Percentiles rank a stretch among this genome's conserved stretches.
These are phyloP conservation scores for Eolophus roseicapilla DNA, from an alignment of 2,113 vertebrate genomes.

Conservation along the genomic window DNA sequence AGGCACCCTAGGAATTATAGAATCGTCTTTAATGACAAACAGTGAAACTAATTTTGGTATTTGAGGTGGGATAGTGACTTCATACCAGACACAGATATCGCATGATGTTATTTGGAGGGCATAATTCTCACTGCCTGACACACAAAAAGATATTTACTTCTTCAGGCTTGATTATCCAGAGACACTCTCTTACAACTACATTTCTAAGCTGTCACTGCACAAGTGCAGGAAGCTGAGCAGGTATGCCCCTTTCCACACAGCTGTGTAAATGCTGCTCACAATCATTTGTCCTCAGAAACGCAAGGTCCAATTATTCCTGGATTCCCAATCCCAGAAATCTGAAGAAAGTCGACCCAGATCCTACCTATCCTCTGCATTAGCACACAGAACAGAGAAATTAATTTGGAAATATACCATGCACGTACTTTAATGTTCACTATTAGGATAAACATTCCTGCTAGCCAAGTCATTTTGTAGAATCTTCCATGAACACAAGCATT, in stretches of 20 bases:
- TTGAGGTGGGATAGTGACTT: neutral
- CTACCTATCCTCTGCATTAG: neutral
- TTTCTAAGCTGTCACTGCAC: neutral
- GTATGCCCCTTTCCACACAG: neutral
- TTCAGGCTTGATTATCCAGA: neutral
- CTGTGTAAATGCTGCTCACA: neutral
- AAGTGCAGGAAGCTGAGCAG: neutral
- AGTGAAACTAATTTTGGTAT: neutral
- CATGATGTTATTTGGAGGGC: neutral
- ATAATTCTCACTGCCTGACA: neutral
- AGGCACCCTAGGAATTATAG: neutral
- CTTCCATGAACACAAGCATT: neutral
- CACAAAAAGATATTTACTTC: neutral
- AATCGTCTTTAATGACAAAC: neutral
- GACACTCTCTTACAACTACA: fast-evolving
- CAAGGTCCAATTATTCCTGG: neutral
- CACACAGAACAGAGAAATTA: neutral
- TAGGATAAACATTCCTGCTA: neutral
- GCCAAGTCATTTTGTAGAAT: neutral
- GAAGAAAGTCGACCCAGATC: neutral
- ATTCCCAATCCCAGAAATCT: neutral
- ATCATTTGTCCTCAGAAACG: neutral
- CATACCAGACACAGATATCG: neutral
- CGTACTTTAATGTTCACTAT: neutral
- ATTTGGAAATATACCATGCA: neutral